Evolutionary conservation across 2,797 vertebrate species (phyloP).

Genomic region (Phrynocephalus vlangalii): DNA sequence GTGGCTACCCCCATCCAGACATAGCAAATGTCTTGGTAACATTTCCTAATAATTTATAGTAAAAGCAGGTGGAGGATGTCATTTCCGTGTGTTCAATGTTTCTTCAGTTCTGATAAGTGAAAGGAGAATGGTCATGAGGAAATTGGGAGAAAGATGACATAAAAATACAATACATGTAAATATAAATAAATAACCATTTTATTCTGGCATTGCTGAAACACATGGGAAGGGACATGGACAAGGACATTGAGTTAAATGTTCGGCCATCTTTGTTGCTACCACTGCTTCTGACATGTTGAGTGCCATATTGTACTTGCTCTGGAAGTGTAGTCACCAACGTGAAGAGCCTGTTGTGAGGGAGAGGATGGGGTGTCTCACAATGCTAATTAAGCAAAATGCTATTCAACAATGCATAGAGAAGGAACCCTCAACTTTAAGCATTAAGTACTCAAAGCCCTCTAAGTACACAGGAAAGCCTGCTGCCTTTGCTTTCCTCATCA

Average conservation of each 20-base stretch:
- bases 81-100: neutral
- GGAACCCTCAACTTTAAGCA: neutral
- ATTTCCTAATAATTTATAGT: neutral
- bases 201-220: neutral
- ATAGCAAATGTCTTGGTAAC: neutral
- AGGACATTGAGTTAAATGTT: neutral
- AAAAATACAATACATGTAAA: slow-evolving; percentile 22
- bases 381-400: neutral
- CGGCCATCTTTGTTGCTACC: neutral
- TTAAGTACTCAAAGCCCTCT: neutral
- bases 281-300: neutral
- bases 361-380: neutral
- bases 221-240: too few species aligned
- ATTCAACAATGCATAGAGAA: neutral
- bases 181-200: neutral
- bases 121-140: neutral
- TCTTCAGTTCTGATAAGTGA: neutral
- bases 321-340: neutral
- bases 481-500: neutral
- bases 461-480: neutral
- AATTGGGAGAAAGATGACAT: neutral
- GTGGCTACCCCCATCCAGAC: neutral
- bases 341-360: neutral
- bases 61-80: neutral
- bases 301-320: neutral